Conservation (phyloP, 2,888 invertebrate species). For the Leptinotarsa tumamoca region DNA sequence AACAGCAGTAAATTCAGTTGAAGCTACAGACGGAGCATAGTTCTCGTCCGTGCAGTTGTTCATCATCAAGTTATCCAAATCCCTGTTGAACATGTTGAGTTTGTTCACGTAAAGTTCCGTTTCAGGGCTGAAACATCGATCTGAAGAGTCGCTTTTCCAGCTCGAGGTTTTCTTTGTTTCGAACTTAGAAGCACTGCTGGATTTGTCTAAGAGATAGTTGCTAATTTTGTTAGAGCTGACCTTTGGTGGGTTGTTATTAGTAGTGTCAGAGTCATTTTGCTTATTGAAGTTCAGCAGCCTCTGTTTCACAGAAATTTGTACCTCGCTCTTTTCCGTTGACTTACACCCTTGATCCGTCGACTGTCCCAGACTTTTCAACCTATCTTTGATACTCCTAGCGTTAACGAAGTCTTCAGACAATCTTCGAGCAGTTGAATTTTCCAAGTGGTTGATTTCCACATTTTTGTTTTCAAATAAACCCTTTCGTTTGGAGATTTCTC, state of each 20-base stretch:
- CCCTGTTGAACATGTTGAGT: slow-evolving; percentile 61
- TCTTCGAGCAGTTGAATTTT: slow-evolving; percentile 66
- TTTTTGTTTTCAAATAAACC: slow-evolving; percentile 83
- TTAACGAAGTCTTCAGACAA: slow-evolving; percentile 75
- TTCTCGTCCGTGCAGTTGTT: slow-evolving; percentile 63
- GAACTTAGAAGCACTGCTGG: slow-evolving; percentile 49
- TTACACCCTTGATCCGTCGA: slow-evolving; percentile 70
- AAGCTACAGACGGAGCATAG: slow-evolving; percentile 69
- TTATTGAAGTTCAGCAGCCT: slow-evolving; percentile 54
- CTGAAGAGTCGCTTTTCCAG: slow-evolving; percentile 51
- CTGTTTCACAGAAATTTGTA: slow-evolving; percentile 55
- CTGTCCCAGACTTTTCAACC: slow-evolving; percentile 77
- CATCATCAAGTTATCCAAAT: slow-evolving; percentile 64
- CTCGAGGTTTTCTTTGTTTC: slow-evolving; percentile 42
- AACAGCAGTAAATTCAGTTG: slow-evolving; percentile 73
- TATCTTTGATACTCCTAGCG: slow-evolving; percentile 79
- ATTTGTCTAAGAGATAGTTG: slow-evolving; percentile 55
- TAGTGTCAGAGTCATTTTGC: slow-evolving; percentile 46
- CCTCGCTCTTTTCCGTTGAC: slow-evolving; percentile 52
- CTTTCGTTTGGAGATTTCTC: slow-evolving; percentile 83
- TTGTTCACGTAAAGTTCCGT: slow-evolving; percentile 67
- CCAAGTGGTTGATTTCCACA: slow-evolving; percentile 65
- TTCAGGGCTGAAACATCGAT: slow-evolving; percentile 70
- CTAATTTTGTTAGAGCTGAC: slow-evolving; percentile 55
- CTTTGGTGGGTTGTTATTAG: slow-evolving; percentile 47